These are phyloP conservation scores for Alsophila aescularia DNA, from an alignment of 2,888 invertebrate genomes.

Conservation along the genomic window DNA sequence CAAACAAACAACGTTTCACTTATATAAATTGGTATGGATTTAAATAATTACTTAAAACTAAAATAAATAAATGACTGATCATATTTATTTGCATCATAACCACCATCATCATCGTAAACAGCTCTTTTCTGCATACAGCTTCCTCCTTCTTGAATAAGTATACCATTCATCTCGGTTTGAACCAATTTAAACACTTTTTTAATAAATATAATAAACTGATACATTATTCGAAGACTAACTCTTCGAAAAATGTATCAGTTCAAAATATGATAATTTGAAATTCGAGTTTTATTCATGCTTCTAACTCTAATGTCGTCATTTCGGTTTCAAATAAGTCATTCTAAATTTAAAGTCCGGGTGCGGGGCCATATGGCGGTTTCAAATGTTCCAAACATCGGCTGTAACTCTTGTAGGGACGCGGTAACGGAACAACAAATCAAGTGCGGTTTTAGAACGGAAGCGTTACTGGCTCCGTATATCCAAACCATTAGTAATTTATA, in stretches of 20 bases:
- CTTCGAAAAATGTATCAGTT: not conserved
- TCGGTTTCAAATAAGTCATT: slow-evolving; percentile 46
- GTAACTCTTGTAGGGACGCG: slow-evolving; percentile 62
- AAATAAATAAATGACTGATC: too few species aligned
- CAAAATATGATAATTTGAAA: not conserved
- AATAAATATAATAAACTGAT: too few species aligned
- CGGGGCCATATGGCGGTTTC: slow-evolving; percentile 68
- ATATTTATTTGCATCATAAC: too few species aligned
- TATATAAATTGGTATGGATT: too few species aligned
- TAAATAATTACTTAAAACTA: too few species aligned
- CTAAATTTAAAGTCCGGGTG: slow-evolving; percentile 56
- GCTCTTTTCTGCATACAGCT: too few species aligned
- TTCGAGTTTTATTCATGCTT: slow-evolving; percentile 15
- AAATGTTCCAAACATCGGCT: slow-evolving; percentile 65
- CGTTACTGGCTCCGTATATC: slow-evolving; percentile 68
- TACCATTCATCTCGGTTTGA: too few species aligned
- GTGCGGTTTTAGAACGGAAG: slow-evolving; percentile 77
- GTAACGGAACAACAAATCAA: slow-evolving; percentile 77
- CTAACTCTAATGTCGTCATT: slow-evolving; percentile 37
- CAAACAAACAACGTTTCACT: too few species aligned
- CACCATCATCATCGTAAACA: too few species aligned
- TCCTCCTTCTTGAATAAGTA: too few species aligned
- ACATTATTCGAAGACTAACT: too few species aligned
- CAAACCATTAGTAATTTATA: slow-evolving; percentile 66
- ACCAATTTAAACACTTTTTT: too few species aligned